These are phyloP conservation scores for Drosophila buzzatii DNA, from an alignment of 2,888 invertebrate species.

Conservation along the genomic window DNA sequence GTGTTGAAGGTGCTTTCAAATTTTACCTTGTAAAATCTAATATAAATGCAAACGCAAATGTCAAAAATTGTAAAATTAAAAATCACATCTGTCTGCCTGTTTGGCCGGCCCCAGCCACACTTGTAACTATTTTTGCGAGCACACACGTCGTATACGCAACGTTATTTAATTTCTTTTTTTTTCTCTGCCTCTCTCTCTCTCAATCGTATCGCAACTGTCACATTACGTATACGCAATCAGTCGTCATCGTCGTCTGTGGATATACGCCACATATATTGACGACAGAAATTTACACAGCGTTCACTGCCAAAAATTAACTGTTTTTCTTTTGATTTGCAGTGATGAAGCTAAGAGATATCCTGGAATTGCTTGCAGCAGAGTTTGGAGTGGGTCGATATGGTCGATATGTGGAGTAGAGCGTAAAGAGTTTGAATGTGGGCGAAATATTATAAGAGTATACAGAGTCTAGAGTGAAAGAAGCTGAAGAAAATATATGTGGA, in stretches of 20 bases:
- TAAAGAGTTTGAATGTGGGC: too few species aligned
- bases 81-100: constrained; percentile 63
- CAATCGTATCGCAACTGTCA: constrained; percentile 60
- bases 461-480: neutral
- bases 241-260: constrained; percentile 45
- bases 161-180: constrained; percentile 41
- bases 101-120: constrained; percentile 5
- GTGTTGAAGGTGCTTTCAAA: neutral
- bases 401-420: neutral
- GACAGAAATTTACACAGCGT: constrained; percentile 22
- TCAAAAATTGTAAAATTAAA: constrained; percentile 81
- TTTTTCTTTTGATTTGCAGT: neutral
- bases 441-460: neutral
- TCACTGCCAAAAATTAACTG: constrained; percentile 47
- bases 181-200: neutral
- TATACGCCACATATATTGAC: constrained; percentile 65
- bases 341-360: constrained; percentile 11
- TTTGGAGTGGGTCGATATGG: too few species aligned
- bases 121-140: constrained; percentile 43
- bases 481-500: too few species aligned
- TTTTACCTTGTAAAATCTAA: constrained; percentile 74
- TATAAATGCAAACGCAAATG: constrained; percentile 80
- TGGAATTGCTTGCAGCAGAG: neutral
- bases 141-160: constrained; percentile 67
- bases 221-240: constrained; percentile 81